These are phyloP conservation scores for Quadroppia sp. DNA, from an alignment of 2,888 invertebrate genomes.

Conservation along the genomic window DNA sequence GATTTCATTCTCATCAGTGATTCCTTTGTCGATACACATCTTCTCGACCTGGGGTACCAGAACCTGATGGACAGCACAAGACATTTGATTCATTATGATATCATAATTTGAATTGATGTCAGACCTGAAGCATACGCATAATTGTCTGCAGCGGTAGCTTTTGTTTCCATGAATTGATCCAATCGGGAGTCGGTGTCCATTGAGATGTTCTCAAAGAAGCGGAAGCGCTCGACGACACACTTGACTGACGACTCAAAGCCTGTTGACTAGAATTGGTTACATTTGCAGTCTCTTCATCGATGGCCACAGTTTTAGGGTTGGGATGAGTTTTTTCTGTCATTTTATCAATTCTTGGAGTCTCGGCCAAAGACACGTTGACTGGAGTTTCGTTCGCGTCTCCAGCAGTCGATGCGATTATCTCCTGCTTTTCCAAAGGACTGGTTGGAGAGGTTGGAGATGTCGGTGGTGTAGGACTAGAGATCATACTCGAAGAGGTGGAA, in stretches of 20 bases:
- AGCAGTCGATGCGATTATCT: conserved; percentile 52
- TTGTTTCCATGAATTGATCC: conserved; percentile 94
- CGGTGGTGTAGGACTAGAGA: conserved; percentile 22
- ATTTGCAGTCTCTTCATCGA: not conserved
- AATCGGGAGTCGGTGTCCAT: conserved; percentile 91
- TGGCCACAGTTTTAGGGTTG: conserved; percentile 23
- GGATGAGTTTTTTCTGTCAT: conserved; percentile 44
- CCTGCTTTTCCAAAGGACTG: conserved; percentile 12
- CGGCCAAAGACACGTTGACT: conserved; percentile 78
- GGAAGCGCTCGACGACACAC: conserved; percentile 37
- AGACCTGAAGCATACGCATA: conserved; percentile 83
- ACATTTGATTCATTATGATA: not conserved
- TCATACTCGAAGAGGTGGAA: conserved; percentile 11
- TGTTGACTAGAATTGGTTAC: not conserved
- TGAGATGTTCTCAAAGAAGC: conserved; percentile 1
- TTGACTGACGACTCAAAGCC: conserved; percentile 40
- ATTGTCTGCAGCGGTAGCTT: conserved; percentile 98
- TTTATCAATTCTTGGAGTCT: conserved; percentile 67
- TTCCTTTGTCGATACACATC: conserved; percentile 89
- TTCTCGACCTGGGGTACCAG: conserved; percentile 99
- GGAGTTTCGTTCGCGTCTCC: conserved; percentile 50
- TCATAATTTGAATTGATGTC: not conserved
- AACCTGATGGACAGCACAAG: conserved; percentile 57
- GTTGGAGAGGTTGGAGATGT: not conserved
- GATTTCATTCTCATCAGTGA: conserved; percentile 99